Evolutionary conservation across 2,113 vertebrate species (phyloP).

Genomic region (Ariopsis seemanni): DNA sequence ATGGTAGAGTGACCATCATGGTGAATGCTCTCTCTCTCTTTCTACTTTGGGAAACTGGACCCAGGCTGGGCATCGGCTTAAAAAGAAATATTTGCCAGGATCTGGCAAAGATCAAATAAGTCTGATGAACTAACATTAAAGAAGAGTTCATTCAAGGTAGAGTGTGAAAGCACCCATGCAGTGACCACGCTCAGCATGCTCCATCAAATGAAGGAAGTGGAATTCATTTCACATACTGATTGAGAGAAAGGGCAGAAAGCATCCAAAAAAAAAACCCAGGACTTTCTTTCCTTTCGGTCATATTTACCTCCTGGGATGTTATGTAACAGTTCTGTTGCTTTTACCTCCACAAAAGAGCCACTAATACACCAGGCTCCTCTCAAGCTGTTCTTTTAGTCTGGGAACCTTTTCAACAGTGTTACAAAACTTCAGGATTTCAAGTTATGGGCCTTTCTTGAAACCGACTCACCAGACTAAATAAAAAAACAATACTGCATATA

Average conservation of each 20-base stretch:
- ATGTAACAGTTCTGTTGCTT: conserved; percentile 55
- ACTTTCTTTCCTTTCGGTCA: conserved; percentile 48
- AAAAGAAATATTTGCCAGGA: conserved; percentile 22
- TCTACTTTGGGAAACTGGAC: background rate
- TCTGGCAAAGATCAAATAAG: conserved; percentile 22
- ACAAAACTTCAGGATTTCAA: conserved; percentile 27
- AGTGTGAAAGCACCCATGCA: conserved; percentile 29
- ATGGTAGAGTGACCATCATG: background rate
- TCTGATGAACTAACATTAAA: background rate
- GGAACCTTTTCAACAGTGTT: conserved; percentile 19
- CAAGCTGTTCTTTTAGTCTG: background rate
- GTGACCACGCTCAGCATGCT: conserved; percentile 43
- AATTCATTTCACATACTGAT: conserved; percentile 23
- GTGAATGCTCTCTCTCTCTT: background rate
- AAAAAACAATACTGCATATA: conserved; percentile 1
- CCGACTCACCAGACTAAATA: conserved; percentile 33
- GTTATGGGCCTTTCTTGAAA: conserved; percentile 12
- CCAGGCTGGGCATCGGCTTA: background rate
- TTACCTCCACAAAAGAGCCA: conserved; percentile 58
- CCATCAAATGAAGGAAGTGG: conserved; percentile 54
- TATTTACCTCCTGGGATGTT: conserved; percentile 63
- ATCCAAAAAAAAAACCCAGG: conserved; percentile 11
- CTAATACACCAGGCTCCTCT: conserved; percentile 36
- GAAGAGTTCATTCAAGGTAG: conserved; percentile 10
- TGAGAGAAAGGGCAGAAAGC: background rate